A percentile compares a stretch with the other conserved stretches of the same genome.
These are phyloP conservation scores for Platysternon megacephalum DNA, from an alignment of 2,113 vertebrate species.

Conservation along the genomic window DNA sequence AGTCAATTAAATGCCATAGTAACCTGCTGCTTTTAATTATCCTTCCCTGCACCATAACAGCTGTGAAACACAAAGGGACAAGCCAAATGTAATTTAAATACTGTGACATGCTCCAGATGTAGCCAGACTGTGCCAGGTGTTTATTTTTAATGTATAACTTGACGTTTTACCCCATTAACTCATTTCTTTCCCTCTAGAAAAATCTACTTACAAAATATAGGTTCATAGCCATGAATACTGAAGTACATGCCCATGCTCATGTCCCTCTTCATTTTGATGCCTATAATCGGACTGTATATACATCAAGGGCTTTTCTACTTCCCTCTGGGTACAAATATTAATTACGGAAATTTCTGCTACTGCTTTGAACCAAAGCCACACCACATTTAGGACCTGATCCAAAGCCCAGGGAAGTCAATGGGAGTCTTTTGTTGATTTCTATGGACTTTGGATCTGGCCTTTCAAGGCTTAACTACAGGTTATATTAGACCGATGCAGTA, in stretches of 20 bases:
- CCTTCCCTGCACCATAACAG: slow-evolving; percentile 57
- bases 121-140: slow-evolving; percentile 71
- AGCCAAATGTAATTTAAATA: slow-evolving; percentile 79
- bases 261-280: not conserved
- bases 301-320: not conserved
- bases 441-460: not conserved
- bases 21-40: slow-evolving; percentile 83
- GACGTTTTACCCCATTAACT: slow-evolving; percentile 28
- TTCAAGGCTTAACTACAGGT: not conserved
- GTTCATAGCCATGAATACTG: not conserved
- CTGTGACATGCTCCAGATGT: slow-evolving; percentile 71
- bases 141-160: slow-evolving; percentile 59
- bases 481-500: not conserved
- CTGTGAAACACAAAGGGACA: slow-evolving; percentile 74
- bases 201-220: not conserved
- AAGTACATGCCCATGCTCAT: not conserved
- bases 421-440: not conserved
- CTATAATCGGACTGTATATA: not conserved
- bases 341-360: slow-evolving; percentile 50
- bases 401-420: not conserved
- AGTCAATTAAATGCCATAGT: slow-evolving; percentile 77
- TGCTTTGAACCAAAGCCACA: slow-evolving; percentile 45
- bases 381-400: not conserved
- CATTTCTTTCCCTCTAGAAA: not conserved
- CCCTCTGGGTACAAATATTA: slow-evolving; percentile 16